phyloP scores from a whole-genome alignment of 2,797 vertebrate genomes.

The Austrolebias charrua region DNA sequence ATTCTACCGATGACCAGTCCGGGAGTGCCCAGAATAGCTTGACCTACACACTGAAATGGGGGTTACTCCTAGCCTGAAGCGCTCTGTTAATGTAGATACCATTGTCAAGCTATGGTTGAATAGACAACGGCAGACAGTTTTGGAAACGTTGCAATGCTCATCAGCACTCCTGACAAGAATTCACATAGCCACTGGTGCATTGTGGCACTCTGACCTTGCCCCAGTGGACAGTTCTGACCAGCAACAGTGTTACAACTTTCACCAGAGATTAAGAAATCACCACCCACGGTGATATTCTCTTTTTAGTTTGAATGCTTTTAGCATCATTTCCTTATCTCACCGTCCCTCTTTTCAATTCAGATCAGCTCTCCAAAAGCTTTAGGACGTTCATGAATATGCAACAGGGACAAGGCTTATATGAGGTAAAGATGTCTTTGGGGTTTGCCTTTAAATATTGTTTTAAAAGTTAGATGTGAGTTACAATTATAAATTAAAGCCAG shows the following conservation, averaged over 20 bases:
- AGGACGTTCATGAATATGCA: conserved; percentile 76
- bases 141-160: conserved; percentile 77
- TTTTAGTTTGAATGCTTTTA: conserved; percentile 60
- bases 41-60: conserved; percentile 61
- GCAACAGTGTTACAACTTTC: conserved; percentile 61
- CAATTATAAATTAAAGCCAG: conserved; percentile 18
- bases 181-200: conserved; percentile 73
- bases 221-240: conserved; percentile 68
- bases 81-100: conserved; percentile 53
- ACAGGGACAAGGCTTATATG: conserved; percentile 36
- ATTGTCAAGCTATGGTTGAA: conserved; percentile 72
- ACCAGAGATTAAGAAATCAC: conserved; percentile 61
- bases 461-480: conserved; percentile 9
- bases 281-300: conserved; percentile 58
- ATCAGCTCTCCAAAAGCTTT: conserved; percentile 65
- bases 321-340: conserved; percentile 45
- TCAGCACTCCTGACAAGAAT: conserved; percentile 73
- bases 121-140: conserved; percentile 77
- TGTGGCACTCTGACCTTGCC: conserved; percentile 75
- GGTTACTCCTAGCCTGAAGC: conserved; percentile 68
- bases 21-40: conserved; percentile 33
- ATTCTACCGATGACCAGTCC: conserved; percentile 39
- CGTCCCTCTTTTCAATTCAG: conserved; percentile 53
- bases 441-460: conserved; percentile 47
- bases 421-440: conserved; percentile 55